Evolutionary conservation across 2,797 vertebrate genomes (phyloP), one percentile per base, ranked within the genome.

Genomic region (Tinamus major): DNA sequence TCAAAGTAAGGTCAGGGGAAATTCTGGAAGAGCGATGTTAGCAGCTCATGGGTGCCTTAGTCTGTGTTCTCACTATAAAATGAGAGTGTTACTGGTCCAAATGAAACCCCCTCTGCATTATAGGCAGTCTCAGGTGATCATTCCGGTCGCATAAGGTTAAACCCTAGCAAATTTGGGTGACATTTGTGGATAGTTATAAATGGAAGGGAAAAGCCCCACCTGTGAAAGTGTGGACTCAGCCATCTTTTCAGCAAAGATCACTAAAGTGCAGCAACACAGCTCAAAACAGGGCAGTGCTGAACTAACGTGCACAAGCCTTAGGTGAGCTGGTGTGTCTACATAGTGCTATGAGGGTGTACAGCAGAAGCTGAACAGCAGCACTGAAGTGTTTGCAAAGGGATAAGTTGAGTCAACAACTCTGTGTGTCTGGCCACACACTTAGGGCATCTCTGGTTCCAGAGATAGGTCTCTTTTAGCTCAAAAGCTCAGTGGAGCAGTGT

Each of bases 351-450:
- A 68, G 31, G 26, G 37, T 29, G 20, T 55, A 18, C 39, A 46
- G 35, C 14, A 16, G 46, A 19, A 35, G 31, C 0, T 2, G n/a
- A 35, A 19, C 48, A 55, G 56, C 18, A 70, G 26, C 37, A 46
- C 15, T 13, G 4, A 42, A 29, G 14, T 0, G 27, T 35, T 35
- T 8, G 33, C 35, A 31, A n/a, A 67, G n/a, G 37, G 11, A 59
- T 20, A 39, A 0, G 0, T 2, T 21, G 23, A 49, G 17, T 51
- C 31, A 23, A 9, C 5, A 27, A 9, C 9, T 31, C 15, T 68
- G 8, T 5, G 46, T 27, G 23, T 62, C n/a, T 64, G 62, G 26
- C 51, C 2, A 2, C 16, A 37, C 68, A 41, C 2, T 11, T 12
- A 8, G 19, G 49, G 39, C 10, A 3, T 13, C 56, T 69, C 49